phyloP scores from a whole-genome alignment of 2,888 invertebrate genomes.

The Anarsia innoxiella region DNA sequence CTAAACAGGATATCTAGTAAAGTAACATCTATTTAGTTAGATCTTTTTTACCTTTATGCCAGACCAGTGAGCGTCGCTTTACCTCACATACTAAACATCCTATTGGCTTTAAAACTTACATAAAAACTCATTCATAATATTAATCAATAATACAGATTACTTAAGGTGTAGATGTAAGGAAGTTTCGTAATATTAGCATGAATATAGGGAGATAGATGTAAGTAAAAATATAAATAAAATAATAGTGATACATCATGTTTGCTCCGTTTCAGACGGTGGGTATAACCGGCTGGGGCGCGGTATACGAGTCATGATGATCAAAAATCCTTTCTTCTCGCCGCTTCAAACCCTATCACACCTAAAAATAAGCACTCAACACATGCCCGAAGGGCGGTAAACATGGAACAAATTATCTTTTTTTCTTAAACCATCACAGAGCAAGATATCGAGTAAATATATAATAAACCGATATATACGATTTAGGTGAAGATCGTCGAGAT shows the following conservation, averaged over 20 bases:
- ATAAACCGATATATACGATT: conserved; percentile 24
- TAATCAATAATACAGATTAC: too few species aligned
- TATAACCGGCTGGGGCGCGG: conserved; percentile 62
- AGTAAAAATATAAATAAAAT: conserved; percentile 31
- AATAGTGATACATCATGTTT: conserved; percentile 51
- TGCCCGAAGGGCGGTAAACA: conserved; percentile 56
- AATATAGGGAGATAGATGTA: conserved; percentile 17
- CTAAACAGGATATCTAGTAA: too few species aligned
- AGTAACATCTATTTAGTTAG: too few species aligned
- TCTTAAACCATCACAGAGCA: conserved; percentile 30
- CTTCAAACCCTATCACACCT: conserved; percentile 65
- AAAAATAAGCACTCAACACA: conserved; percentile 70
- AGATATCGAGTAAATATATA: conserved; percentile 33
- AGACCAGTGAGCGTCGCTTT: too few species aligned
- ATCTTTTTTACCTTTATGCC: too few species aligned
- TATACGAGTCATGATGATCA: conserved; percentile 76
- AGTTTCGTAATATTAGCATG: too few species aligned
- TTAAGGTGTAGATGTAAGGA: too few species aligned
- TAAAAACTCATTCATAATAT: too few species aligned
- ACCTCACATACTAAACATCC: too few species aligned
- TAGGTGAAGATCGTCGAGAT: conserved; percentile 36
- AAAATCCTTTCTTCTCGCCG: conserved; percentile 79
- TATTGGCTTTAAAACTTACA: too few species aligned
- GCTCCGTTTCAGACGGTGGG: conserved; percentile 67
- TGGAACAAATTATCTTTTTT: conserved; percentile 72